Percentiles rank a stretch among this genome's conserved stretches.
phyloP scores from a whole-genome alignment of 2,113 vertebrate genomes.

The Xenus cinereus region DNA sequence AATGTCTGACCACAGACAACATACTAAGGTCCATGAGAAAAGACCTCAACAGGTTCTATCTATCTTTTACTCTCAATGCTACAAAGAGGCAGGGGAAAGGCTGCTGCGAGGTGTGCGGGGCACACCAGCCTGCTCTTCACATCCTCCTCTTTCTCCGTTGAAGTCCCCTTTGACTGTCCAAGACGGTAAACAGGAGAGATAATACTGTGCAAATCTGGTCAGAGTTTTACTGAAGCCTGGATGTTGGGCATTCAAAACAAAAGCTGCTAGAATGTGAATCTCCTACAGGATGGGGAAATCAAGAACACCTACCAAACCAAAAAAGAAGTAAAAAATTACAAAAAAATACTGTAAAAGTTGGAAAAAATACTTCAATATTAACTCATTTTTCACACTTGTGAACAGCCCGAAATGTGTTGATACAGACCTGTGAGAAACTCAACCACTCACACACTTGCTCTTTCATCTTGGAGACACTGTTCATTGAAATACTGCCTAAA shows the following conservation, averaged over 20 bases:
- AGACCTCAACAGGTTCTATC: neutral
- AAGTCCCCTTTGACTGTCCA: neutral
- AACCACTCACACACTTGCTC: neutral
- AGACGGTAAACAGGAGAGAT: neutral
- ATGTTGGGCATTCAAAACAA: neutral
- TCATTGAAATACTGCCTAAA: neutral
- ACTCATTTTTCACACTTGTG: neutral
- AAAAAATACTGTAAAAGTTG: neutral
- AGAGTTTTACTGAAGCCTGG: neutral
- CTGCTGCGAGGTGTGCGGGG: rapidly evolving
- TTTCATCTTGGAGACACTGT: neutral
- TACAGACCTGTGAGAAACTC: neutral
- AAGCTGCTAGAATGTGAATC: neutral
- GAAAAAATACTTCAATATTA: neutral
- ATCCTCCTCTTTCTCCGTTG: neutral
- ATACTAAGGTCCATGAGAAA: neutral
- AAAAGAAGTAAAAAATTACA: too few species aligned
- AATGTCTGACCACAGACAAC: neutral
- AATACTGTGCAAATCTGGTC: neutral
- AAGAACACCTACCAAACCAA: neutral
- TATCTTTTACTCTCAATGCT: neutral
- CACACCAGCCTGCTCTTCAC: neutral
- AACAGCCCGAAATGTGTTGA: neutral
- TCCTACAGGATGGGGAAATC: neutral
- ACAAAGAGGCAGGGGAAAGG: neutral